phyloP scores from a whole-genome alignment of 2,888 invertebrate genomes.

The Meiosimyza platycephala region DNA sequence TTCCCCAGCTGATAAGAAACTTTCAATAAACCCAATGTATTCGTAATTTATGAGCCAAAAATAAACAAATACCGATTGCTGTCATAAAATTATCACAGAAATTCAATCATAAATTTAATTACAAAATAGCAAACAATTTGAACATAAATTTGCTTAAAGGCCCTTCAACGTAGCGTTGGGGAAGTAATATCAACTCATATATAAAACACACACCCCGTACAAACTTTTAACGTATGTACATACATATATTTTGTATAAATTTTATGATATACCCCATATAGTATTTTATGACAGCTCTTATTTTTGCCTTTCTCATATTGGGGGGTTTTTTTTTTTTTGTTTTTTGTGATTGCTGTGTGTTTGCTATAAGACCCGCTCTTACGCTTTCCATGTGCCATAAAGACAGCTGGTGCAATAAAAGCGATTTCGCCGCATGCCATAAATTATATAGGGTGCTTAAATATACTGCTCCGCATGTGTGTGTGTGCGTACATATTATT shows the following conservation, averaged over 20 bases:
- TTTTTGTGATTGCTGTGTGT: neutral
- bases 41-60: too few species aligned
- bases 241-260: conserved; percentile 12
- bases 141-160: conserved; percentile 30
- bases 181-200: too few species aligned
- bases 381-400: conserved; percentile 41
- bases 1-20: too few species aligned
- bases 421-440: conserved; percentile 60
- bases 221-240: neutral
- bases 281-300: too few species aligned
- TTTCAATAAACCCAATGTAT: neutral
- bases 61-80: conserved; percentile 19
- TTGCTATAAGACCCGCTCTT: neutral
- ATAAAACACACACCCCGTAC: neutral
- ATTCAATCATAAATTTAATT: conserved; percentile 47
- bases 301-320: too few species aligned
- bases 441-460: conserved; percentile 51
- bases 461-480: too few species aligned
- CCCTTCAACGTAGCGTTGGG: neutral
- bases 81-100: conserved; percentile 41
- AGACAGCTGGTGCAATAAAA: conserved; percentile 62
- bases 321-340: neutral
- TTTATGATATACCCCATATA: neutral
- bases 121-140: conserved; percentile 45
- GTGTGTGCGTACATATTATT: too few species aligned